Conservation (phyloP, 2,888 invertebrate genomes). For the Esperia sulphurella region DNA sequence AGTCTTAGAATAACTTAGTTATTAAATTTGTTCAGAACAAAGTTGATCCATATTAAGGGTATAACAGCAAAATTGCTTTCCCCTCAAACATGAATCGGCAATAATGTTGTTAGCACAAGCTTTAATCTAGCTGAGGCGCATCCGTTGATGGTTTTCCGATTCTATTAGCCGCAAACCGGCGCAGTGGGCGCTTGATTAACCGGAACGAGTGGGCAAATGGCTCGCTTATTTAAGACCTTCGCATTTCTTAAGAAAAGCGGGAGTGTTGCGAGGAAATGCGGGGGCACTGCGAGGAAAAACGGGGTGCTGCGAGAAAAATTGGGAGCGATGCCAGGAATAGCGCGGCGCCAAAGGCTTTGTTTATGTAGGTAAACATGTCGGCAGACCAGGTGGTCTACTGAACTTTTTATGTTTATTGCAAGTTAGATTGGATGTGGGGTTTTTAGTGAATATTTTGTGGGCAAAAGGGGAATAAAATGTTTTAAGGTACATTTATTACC, state of each 20-base stretch:
- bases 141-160: slow-evolving; percentile 68
- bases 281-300: background rate
- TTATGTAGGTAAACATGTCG: background rate
- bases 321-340: background rate
- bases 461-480: too few relatives aligned
- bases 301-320: background rate
- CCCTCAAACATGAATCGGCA: slow-evolving; percentile 30
- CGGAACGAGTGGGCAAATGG: slow-evolving; percentile 40
- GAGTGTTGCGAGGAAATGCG: background rate
- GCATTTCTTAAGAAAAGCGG: slow-evolving; percentile 2
- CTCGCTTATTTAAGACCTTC: slow-evolving; percentile 35
- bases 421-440: slow-evolving; percentile 29
- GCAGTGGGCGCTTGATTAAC: slow-evolving; percentile 48
- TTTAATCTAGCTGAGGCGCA: slow-evolving; percentile 48
- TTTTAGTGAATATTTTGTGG: slow-evolving; percentile 22
- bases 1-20: too few relatives aligned
- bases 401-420: slow-evolving; percentile 33
- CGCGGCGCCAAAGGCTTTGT: background rate
- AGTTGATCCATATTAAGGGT: slow-evolving; percentile 10
- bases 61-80: slow-evolving; percentile 18
- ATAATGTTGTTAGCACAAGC: slow-evolving; percentile 45
- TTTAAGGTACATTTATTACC: too few relatives aligned
- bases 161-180: slow-evolving; percentile 59
- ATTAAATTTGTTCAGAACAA: background rate
- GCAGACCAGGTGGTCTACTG: slow-evolving; percentile 13